Evolutionary conservation across 2,888 invertebrate genomes (phyloP).

Genomic region (Erannis defoliaria): DNA sequence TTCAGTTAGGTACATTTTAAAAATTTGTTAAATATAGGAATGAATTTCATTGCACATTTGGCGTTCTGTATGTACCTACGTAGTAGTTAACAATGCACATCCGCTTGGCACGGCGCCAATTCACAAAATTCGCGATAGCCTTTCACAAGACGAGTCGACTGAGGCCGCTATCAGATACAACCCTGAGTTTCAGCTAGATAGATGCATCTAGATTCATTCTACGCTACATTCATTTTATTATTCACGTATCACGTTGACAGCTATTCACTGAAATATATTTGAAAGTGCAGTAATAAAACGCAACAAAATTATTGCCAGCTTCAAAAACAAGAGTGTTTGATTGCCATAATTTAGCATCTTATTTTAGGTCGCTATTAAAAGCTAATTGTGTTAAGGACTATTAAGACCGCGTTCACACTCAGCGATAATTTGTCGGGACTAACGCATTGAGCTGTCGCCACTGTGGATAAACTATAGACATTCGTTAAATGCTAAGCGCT

Average conservation of each 20-base stretch:
- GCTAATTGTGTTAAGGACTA: conserved; percentile 77
- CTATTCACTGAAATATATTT: conserved; percentile 44
- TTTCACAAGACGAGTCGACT: conserved; percentile 35
- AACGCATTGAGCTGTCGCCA: conserved; percentile 31
- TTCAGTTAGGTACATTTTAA: not conserved
- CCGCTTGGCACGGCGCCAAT: conserved; percentile 31
- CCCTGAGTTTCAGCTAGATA: conserved; percentile 35
- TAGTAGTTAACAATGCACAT: conserved; percentile 30
- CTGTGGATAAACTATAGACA: conserved; percentile 31
- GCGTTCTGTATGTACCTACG: conserved; percentile 21
- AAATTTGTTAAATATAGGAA: not conserved
- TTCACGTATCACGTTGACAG: conserved; percentile 41
- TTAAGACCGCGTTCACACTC: conserved; percentile 49
- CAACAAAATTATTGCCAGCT: conserved; percentile 47
- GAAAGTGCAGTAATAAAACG: conserved; percentile 43
- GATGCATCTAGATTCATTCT: conserved; percentile 10
- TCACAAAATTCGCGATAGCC: conserved; percentile 27
- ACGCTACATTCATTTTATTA: conserved; percentile 17
- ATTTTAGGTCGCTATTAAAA: conserved; percentile 73
- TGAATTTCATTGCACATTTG: conserved; percentile 36
- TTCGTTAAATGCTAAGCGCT: conserved; percentile 28
- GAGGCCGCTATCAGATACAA: conserved; percentile 36
- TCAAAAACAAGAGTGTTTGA: conserved; percentile 49
- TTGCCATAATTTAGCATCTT: conserved; percentile 75
- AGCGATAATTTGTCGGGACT: conserved; percentile 28